Evolutionary conservation across 1,140 invertebrate genomes (phyloP).

Genomic region (Gryllus bimaculatus): DNA sequence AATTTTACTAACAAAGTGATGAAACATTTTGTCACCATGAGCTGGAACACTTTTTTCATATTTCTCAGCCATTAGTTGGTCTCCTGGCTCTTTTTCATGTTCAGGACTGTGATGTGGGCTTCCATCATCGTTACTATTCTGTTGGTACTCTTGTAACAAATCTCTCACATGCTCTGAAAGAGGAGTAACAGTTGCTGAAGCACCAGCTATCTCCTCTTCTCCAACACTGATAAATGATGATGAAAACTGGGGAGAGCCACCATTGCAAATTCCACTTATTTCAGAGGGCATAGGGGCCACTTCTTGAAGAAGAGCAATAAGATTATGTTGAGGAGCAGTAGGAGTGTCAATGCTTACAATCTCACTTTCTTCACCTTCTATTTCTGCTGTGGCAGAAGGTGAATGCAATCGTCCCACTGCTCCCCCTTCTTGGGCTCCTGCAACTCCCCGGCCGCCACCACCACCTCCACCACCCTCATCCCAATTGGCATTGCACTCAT

Average conservation of each 20-base stretch:
- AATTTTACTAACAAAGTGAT: constrained; percentile 63
- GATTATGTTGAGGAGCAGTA: constrained; percentile 48
- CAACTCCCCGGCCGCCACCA: constrained; percentile 10
- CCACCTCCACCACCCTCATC: constrained; percentile 17
- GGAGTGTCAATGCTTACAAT: constrained; percentile 59
- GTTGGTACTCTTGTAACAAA: constrained; percentile 51
- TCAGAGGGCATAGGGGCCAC: constrained; percentile 41
- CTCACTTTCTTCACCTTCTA: constrained; percentile 57
- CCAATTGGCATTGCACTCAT: constrained; percentile 46
- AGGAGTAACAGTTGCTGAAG: constrained; percentile 20
- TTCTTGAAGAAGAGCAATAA: constrained; percentile 49
- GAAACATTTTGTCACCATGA: constrained; percentile 72
- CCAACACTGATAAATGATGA: constrained; percentile 51
- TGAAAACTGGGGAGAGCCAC: constrained; percentile 34
- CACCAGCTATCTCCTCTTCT: constrained; percentile 44
- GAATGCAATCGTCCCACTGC: constrained; percentile 45
- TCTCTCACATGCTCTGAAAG: constrained; percentile 50
- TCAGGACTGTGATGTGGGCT: background rate
- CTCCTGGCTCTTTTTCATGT: constrained; percentile 19
- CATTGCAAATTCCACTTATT: constrained; percentile 30
- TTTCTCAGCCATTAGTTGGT: constrained; percentile 39
- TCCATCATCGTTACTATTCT: constrained; percentile 43
- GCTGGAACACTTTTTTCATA: constrained; percentile 68
- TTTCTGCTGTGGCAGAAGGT: constrained; percentile 54
- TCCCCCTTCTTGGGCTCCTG: constrained; percentile 29